A percentile compares a stretch with the other conserved stretches of the same genome.
phyloP scores from a whole-genome alignment of 1,140 invertebrate genomes.

The Cydia amplana region DNA sequence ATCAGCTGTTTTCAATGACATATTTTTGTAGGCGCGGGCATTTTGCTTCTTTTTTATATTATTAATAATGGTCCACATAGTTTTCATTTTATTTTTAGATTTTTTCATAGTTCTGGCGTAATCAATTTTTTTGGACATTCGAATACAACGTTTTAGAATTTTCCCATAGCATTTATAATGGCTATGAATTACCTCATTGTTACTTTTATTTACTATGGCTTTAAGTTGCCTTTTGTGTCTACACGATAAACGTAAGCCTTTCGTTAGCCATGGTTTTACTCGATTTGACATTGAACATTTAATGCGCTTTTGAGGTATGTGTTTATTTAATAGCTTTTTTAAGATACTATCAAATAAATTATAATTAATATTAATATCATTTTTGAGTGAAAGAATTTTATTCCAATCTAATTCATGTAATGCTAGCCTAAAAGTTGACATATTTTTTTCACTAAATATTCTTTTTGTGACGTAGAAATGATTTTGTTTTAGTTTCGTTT shows the following conservation, averaged over 20 bases:
- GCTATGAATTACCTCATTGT: neutral
- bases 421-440: neutral
- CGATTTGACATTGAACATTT: neutral
- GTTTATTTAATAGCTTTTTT: neutral
- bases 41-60: constrained; percentile 10
- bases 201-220: no score
- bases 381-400: no score
- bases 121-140: no score
- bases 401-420: neutral
- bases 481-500: no score
- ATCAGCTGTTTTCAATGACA: neutral
- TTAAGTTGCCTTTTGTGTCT: neutral
- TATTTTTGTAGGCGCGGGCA: neutral
- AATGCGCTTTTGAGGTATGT: constrained; percentile 1
- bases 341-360: neutral
- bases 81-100: constrained; percentile 18
- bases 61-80: no score
- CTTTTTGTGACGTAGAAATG: no score
- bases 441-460: constrained; percentile 32
- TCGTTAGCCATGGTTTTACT: no score
- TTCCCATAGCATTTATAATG: neutral
- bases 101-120: neutral
- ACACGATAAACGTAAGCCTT: no score
- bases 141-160: neutral
- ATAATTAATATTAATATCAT: neutral